A percentile compares a stretch with the other conserved stretches of the same genome.
Evolutionary conservation across 2,113 vertebrate genomes (phyloP).

Genomic region (Atrichornis clamosus): DNA sequence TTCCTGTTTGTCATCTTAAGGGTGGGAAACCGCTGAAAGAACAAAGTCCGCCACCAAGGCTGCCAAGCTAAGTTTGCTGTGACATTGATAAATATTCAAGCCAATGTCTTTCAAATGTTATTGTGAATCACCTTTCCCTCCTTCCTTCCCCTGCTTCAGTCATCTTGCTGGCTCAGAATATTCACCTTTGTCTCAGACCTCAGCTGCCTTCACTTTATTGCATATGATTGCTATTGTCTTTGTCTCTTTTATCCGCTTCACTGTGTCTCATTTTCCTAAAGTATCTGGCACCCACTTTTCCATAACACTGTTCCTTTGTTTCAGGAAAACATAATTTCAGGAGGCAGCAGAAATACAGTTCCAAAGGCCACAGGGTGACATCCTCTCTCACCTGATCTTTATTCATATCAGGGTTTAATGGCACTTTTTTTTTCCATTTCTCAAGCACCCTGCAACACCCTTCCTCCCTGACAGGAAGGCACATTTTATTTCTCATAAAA

Average conservation of each 20-base stretch:
- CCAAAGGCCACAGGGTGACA: conserved; percentile 77
- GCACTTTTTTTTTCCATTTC: conserved; percentile 69
- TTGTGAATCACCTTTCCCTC: conserved; percentile 77
- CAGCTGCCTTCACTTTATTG: conserved; percentile 73
- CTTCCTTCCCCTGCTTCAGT: conserved; percentile 79
- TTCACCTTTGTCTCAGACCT: conserved; percentile 75
- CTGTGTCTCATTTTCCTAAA: conserved; percentile 79
- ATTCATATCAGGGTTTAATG: conserved; percentile 77
- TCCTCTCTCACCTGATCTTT: conserved; percentile 81
- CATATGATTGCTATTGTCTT: conserved; percentile 70
- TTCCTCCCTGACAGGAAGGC: conserved; percentile 81
- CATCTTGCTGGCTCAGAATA: conserved; percentile 76
- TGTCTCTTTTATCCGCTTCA: conserved; percentile 75
- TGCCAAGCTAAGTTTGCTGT: conserved; percentile 54
- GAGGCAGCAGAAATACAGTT: conserved; percentile 75
- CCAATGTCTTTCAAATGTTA: conserved; percentile 76
- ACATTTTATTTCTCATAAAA: conserved; percentile 78
- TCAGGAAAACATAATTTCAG: conserved; percentile 74
- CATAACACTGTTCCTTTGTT: conserved; percentile 78
- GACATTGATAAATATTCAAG: conserved; percentile 71
- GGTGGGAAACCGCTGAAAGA: conserved; percentile 47
- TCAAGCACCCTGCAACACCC: conserved; percentile 77
- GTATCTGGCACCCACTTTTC: conserved; percentile 78
- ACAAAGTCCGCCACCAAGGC: conserved; percentile 69
- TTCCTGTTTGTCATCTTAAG: conserved; percentile 72